Conservation (phyloP, 2,113 vertebrate species). For the Dipodomys ordii region DNA sequence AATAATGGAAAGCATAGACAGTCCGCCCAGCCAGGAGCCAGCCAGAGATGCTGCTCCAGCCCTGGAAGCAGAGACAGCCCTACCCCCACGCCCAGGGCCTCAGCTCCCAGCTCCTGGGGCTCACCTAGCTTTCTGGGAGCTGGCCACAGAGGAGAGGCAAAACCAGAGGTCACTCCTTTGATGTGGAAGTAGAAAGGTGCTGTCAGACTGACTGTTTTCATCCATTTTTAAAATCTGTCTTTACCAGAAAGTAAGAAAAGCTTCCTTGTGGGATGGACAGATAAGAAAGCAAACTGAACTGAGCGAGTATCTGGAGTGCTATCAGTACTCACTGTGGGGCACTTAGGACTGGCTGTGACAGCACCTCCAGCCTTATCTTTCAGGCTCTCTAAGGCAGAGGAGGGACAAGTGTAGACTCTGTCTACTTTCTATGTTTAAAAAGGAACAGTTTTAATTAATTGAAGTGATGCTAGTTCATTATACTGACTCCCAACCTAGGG, state of each 20-base stretch:
- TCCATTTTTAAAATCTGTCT: neutral
- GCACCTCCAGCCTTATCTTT: neutral
- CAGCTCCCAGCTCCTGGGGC: neutral
- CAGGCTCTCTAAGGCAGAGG: neutral
- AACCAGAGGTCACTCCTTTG: neutral
- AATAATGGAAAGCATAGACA: neutral
- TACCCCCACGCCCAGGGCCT: too few relatives aligned
- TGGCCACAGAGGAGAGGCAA: neutral
- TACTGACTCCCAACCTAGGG: conserved; percentile 15
- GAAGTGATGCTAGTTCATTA: conserved; percentile 65
- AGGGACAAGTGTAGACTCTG: neutral
- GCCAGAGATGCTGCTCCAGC: neutral
- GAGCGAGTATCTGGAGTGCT: neutral
- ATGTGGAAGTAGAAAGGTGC: neutral
- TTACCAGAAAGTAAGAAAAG: conserved; percentile 8
- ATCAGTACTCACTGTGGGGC: neutral
- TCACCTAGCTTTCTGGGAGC: neutral
- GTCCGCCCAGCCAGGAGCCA: fast-evolving
- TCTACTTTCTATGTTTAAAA: conserved; percentile 44
- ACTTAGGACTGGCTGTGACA: neutral
- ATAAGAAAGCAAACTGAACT: neutral
- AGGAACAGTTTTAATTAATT: neutral
- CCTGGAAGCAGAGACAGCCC: neutral
- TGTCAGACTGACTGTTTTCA: neutral
- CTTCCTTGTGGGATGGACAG: neutral